Base-by-base conservation (phyloP, 2,888 invertebrate species). In the Andricus curvator region DNA sequence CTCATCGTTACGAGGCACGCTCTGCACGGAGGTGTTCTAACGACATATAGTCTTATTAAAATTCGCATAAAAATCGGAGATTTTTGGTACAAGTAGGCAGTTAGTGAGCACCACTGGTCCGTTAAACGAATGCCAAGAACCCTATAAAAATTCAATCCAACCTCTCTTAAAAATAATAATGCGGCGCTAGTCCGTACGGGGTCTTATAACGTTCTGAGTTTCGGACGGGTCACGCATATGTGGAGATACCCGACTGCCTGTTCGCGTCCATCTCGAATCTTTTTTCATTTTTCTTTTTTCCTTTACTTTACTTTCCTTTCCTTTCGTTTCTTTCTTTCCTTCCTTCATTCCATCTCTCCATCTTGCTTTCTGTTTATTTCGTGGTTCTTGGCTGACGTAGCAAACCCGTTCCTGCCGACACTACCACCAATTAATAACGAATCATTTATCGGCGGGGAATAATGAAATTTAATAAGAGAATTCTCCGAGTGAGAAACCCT, bases 91-190 rank as follows among this genome's bases (percentile, higher is more conserved):
- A 68, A 56, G 51, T 78, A 70, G 68, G 78, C 68, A 25, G 64
- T 76, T 76, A 80, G 80, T 88, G 88, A 89, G 89, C 85, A 87
- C 88, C 89, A 84, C 90, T 89, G 89, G 56, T n/a, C 60, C 60
- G 80, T 83, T 83, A 85, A 86, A 85, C 85, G 85, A 87, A 87
- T 85, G 87, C 88, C 85, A 86, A 86, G 84, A 85, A 84, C 86
- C 89, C 89, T 89, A 89, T 90, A 90, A 90, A 90, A 90, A 90
- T 90, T 89, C 90, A 90, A 90, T 90, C 86, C 89, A 82, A 84
- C 87, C 87, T 87, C 88, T 86, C 88, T 89, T 88, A 89, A 89
- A 89, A 90, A 90, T 90, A 89, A 90, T 90, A 89, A 90, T 85
- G 87, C 87, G 89, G 86, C 87, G 88, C 88, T 78, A 78, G 78